Base-by-base conservation (phyloP, 2,888 invertebrate species). In the Amphimallon solstitiale region DNA sequence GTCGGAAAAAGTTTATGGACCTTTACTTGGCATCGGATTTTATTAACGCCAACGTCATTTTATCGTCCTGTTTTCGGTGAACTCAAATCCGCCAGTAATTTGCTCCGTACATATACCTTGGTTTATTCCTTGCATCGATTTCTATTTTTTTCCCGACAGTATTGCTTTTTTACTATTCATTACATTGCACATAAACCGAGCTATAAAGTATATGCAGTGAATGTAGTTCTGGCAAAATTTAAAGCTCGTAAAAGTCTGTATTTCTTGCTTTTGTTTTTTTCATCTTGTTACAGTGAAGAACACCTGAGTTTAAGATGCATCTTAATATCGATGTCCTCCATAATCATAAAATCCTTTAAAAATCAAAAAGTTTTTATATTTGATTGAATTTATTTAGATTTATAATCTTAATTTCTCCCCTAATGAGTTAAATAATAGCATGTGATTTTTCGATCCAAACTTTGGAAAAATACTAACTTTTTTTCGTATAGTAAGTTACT, bases 1-100 rank as follows among this genome's bases (percentile, higher is more conserved):
- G 56, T 59, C 34, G 43, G 43, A 59, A 43, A 59, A 59, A 59
- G 29, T 59, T 59, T 59, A 59, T 43, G 56, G 56, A 59, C 56
- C 43, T 43, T 23, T 34, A 45, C 56, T 21, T 59, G 23, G 56
- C 43, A 43, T 59, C 56, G 29, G 29, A 59, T 59, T 59, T 59
- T 59, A 59, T 59, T 43, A 59, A 29, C 56, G 43, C 29, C 23
- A 15, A 43, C 56, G 56, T 59, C 56, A 59, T 59, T 59, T 59
- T 59, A 59, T 59, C 56, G 45, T 23, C 43, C 7, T 45, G 45
- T 59, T 59, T 59, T 14, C 56, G 38, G 54, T 5, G 38, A 59
- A 29, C 43, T 59, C 29, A 43, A 29, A 59, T 59, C 56, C 56
- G 29, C 19, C 43, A 29, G 56, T 59, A 59, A 56, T 59, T 59